phyloP scores from a whole-genome alignment of 2,888 invertebrate genomes.

The Idaea biselata region DNA sequence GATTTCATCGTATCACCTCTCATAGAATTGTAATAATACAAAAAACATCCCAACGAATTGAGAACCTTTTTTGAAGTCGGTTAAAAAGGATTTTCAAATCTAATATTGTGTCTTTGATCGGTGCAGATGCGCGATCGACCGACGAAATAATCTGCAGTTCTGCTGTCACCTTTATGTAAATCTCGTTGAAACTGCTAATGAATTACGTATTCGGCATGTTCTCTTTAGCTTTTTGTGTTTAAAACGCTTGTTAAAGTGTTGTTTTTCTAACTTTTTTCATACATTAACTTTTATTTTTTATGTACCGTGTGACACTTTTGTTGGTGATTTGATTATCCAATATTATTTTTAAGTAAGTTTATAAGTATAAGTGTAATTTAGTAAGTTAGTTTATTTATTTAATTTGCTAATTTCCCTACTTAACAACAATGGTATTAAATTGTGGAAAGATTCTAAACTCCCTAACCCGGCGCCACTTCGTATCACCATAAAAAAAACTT shows the following conservation, averaged over 20 bases:
- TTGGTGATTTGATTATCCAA: background rate
- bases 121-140: background rate
- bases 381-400: background rate
- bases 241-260: constrained; percentile 3
- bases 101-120: background rate
- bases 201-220: constrained; percentile 45
- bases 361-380: background rate
- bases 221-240: constrained; percentile 1
- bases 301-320: background rate
- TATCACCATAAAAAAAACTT: too few relatives aligned
- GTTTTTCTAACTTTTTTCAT: constrained; percentile 2
- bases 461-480: too few relatives aligned
- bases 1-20: too few relatives aligned
- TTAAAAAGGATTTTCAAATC: too few relatives aligned
- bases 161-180: background rate
- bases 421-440: too few relatives aligned
- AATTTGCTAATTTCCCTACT: background rate
- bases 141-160: background rate
- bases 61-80: too few relatives aligned
- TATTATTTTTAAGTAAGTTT: background rate
- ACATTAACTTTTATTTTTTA: background rate
- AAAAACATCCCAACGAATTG: too few relatives aligned
- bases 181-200: constrained; percentile 62
- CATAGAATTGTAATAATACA: too few relatives aligned
- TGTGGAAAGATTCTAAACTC: too few relatives aligned